Conservation (phyloP, 2,888 invertebrate species). For the Microctonus aethiopoides region DNA sequence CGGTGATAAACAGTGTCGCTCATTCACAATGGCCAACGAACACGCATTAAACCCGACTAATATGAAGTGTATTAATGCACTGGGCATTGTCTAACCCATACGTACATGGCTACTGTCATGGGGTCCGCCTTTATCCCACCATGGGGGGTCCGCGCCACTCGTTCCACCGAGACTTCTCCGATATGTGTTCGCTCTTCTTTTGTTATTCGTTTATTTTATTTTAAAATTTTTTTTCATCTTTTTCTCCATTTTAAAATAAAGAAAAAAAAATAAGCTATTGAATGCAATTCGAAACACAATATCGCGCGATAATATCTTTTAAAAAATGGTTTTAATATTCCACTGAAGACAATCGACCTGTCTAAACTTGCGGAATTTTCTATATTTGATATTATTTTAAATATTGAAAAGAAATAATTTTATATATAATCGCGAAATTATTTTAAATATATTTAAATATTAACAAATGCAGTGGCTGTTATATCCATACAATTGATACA, state of each 20-base stretch:
- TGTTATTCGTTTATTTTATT: conserved; percentile 12
- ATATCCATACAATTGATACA: conserved; percentile 68
- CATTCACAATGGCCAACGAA: conserved; percentile 66
- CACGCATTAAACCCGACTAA: conserved; percentile 67
- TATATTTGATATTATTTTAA: too few relatives aligned
- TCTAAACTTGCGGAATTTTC: too few relatives aligned
- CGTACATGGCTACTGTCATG: conserved; percentile 66
- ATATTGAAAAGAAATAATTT: too few relatives aligned
- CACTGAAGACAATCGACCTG: too few relatives aligned
- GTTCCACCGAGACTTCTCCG: conserved; percentile 33
- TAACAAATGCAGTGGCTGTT: conserved; percentile 40
- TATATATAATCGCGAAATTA: too few relatives aligned
- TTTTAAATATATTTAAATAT: neutral
- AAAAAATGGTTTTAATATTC: too few relatives aligned
- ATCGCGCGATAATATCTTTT: neutral
- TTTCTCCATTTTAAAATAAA: too few relatives aligned
- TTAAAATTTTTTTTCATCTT: neutral
- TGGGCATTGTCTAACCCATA: conserved; percentile 66
- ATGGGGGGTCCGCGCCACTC: conserved; percentile 60
- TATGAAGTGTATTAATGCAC: conserved; percentile 68
- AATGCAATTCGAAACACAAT: neutral
- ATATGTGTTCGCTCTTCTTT: conserved; percentile 23
- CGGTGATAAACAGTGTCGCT: conserved; percentile 68
- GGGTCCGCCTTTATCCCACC: conserved; percentile 60
- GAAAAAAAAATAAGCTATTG: too few relatives aligned